Base-by-base conservation (phyloP, 2,797 vertebrate genomes). In the Anguilla anguilla region DNA sequence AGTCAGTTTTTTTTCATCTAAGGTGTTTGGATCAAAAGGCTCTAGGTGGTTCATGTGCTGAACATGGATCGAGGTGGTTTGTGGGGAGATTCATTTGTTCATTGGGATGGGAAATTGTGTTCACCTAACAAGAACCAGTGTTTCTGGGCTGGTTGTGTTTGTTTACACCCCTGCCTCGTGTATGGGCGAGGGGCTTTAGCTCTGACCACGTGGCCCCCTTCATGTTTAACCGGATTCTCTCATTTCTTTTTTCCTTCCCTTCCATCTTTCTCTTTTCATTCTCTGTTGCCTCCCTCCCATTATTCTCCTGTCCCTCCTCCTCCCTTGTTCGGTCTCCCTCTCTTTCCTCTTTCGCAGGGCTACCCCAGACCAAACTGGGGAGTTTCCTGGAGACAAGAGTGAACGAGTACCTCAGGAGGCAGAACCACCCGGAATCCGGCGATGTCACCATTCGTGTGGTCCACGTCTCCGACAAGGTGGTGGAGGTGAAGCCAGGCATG, bases 401-500 rank as follows among this genome's bases (percentile, higher is more conserved):
- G 84, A 99, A 99, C 88, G 98, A 99, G 82, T 99, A 96, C 92
- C 91, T 99, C 88, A 97, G 97, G 90, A 95, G 97, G 59, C 97
- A 99, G 43, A 95, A 90, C 92, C 95, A 98, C 91, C 96, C 97
- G 2, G 98, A 99, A 90, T 95, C 98, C 11, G 98, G 98, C 89
- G 98, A 99, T 82, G 97, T 99, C 92, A 97, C 95, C 88, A 97
- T 99, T 90, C 97, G 98, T 1, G 98, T 99, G 86, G 98, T 99
- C 87, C 98, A 99, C 0, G 98, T 98, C 31, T 99, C 98, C 39
- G 98, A 99, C 93, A 99, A 99, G 95, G 97, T 98, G 49, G 98
- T 99, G 0, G 98, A 99, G 93, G 98, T 99, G 83, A 99, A 99
- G 92, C 98, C 98, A 82, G 98, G 98, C 92, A 99, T 99, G 98